Conservation (phyloP, 2,888 invertebrate species). For the Eueremaeus valkanovi region DNA sequence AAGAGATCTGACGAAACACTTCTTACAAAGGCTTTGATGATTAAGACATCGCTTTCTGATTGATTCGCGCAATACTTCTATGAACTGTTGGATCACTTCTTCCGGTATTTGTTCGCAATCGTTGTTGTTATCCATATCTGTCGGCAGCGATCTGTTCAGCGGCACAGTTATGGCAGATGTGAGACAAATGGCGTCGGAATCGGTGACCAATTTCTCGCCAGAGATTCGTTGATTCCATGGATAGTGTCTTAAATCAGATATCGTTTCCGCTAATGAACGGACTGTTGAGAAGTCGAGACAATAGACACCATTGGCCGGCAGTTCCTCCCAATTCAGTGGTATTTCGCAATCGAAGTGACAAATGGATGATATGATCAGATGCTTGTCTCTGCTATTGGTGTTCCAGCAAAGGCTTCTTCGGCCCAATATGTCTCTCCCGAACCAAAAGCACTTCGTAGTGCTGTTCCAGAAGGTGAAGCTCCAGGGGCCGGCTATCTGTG, state of each 20-base stretch:
- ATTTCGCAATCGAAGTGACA: constrained; percentile 8
- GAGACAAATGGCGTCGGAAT: neutral
- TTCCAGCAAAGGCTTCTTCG: constrained; percentile 70
- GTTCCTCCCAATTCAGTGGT: constrained; percentile 48
- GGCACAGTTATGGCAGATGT: constrained; percentile 32
- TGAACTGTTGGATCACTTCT: constrained; percentile 47
- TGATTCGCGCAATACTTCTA: constrained; percentile 50
- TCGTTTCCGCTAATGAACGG: constrained; percentile 10
- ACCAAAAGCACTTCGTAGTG: constrained; percentile 60
- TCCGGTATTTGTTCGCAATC: neutral
- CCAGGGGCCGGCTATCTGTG: constrained; percentile 71
- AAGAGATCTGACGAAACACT: constrained; percentile 46
- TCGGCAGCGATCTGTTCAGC: constrained; percentile 18
- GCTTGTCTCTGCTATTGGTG: constrained; percentile 38
- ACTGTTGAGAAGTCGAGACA: constrained; percentile 48
- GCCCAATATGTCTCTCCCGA: constrained; percentile 79
- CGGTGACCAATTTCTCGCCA: neutral
- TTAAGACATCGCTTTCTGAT: constrained; percentile 49
- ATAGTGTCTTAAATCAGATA: constrained; percentile 33
- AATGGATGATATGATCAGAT: constrained; percentile 18
- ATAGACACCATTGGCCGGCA: constrained; percentile 54
- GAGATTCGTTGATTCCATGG: constrained; percentile 30
- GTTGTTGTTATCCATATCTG: neutral
- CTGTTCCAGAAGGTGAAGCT: constrained; percentile 69
- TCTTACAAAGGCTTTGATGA: constrained; percentile 49